These are phyloP conservation scores for Vombatus ursinus DNA, from an alignment of 2,113 vertebrate genomes.

Conservation along the genomic window DNA sequence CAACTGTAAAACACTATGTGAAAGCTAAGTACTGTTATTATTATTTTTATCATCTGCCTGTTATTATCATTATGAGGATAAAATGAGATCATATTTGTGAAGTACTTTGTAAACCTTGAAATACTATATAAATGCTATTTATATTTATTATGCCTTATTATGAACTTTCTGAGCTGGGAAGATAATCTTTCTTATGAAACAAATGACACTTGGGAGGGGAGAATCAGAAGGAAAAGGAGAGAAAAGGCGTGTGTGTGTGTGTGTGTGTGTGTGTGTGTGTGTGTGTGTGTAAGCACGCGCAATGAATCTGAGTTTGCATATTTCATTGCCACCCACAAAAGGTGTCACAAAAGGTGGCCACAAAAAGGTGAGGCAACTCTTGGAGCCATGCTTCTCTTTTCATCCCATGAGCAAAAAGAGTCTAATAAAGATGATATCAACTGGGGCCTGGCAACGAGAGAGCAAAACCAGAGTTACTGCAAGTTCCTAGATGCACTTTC, in stretches of 20 bases:
- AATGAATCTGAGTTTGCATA: conserved; percentile 18
- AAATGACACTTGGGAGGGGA: conserved; percentile 43
- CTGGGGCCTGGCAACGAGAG: conserved; percentile 18
- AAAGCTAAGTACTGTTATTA: not conserved
- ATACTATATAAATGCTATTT: too few species aligned
- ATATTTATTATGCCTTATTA: too few species aligned
- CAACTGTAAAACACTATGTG: not conserved
- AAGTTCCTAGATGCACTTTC: not conserved
- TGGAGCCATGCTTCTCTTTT: conserved; percentile 38
- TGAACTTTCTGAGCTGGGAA: not conserved
- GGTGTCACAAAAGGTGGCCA: not conserved
- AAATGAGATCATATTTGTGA: too few species aligned
- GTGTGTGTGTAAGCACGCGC: conserved; percentile 15
- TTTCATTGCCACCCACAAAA: conserved; percentile 42
- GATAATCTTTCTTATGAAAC: conserved; percentile 41
- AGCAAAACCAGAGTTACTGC: not conserved
- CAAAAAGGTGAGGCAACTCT: conserved; percentile 35
- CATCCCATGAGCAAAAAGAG: not conserved
- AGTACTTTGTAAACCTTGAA: too few species aligned
- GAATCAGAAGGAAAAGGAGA: conserved; percentile 32
- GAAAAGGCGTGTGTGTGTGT: conserved; percentile 19
- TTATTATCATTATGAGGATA: too few species aligned
- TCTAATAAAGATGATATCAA: conserved; percentile 17
- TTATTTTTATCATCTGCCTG: not conserved
- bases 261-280: conserved; percentile 40